A percentile compares a stretch with the other conserved stretches of the same genome.
phyloP scores from a whole-genome alignment of 2,888 invertebrate genomes.

The Chrysolina haemoptera region DNA sequence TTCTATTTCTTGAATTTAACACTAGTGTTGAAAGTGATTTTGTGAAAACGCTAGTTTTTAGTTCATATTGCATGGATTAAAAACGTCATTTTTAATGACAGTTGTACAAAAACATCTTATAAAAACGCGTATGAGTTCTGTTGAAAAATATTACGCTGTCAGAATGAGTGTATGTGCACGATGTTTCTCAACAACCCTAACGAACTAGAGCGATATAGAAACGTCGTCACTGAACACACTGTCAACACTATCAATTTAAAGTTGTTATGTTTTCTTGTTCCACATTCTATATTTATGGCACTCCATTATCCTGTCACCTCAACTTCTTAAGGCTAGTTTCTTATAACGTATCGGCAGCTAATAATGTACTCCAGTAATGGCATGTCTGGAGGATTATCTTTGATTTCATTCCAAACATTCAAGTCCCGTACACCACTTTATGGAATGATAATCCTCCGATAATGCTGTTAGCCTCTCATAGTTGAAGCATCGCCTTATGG shows the following conservation, averaged over 20 bases:
- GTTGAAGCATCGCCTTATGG: conserved; percentile 2
- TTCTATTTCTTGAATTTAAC: no score
- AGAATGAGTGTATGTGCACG: no score
- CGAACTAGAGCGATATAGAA: neutral
- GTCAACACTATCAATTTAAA: conserved; percentile 11
- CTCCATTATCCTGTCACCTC: conserved; percentile 20
- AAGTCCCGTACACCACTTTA: conserved; percentile 18
- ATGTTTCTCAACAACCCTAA: no score
- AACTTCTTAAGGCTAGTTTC: no score
- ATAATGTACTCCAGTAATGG: conserved; percentile 7
- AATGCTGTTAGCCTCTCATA: neutral
- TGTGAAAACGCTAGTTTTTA: no score
- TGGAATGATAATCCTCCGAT: conserved; percentile 18
- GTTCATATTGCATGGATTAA: no score
- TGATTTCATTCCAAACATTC: conserved; percentile 25
- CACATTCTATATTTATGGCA: conserved; percentile 5
- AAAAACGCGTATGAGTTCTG: no score
- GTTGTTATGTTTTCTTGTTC: conserved; percentile 5
- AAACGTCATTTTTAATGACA: no score
- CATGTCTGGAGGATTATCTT: conserved; percentile 25
- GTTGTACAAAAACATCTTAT: no score
- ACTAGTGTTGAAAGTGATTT: no score
- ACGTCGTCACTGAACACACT: neutral
- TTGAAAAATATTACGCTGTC: no score
- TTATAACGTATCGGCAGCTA: conserved; percentile 16